These are phyloP conservation scores for Bellardia pandia DNA, from an alignment of 2,888 invertebrate species.

Conservation along the genomic window DNA sequence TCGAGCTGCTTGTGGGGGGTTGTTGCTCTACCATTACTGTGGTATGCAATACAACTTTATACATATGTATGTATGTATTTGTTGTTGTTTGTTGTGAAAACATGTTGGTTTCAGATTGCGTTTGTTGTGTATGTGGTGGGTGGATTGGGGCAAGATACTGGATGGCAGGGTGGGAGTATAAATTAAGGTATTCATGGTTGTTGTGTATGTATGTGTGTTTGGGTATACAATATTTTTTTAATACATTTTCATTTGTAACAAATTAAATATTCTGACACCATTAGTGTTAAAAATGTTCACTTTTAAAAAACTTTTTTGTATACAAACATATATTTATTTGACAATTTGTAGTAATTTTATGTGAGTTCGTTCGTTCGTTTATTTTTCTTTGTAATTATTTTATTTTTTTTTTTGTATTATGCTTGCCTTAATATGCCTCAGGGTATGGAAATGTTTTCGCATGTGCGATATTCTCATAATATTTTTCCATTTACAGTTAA, in stretches of 20 bases:
- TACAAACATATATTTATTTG: conserved; percentile 51
- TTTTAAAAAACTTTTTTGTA: conserved; percentile 74
- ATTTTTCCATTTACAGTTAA: too few species aligned
- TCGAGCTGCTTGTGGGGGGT: conserved; percentile 13
- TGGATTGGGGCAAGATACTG: not conserved
- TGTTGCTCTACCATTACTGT: conserved; percentile 39
- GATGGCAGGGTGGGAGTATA: not conserved
- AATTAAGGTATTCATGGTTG: conserved; percentile 46
- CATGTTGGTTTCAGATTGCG: conserved; percentile 56
- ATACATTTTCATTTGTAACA: conserved; percentile 70
- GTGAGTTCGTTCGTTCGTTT: not conserved
- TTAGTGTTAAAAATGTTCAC: conserved; percentile 82
- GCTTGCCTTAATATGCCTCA: not conserved
- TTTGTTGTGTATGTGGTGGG: not conserved
- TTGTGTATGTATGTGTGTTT: conserved; percentile 24
- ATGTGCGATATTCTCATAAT: too few species aligned
- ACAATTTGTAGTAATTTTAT: conserved; percentile 54
- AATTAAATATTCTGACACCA: conserved; percentile 84
- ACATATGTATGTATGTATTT: not conserved
- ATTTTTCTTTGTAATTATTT: conserved; percentile 1
- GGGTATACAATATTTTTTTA: conserved; percentile 18
- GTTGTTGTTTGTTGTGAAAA: conserved; percentile 47
- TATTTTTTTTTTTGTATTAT: not conserved
- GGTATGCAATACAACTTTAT: conserved; percentile 45
- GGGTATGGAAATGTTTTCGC: not conserved